Conservation (phyloP, 2,888 invertebrate species). For the Perdita meconis region DNA sequence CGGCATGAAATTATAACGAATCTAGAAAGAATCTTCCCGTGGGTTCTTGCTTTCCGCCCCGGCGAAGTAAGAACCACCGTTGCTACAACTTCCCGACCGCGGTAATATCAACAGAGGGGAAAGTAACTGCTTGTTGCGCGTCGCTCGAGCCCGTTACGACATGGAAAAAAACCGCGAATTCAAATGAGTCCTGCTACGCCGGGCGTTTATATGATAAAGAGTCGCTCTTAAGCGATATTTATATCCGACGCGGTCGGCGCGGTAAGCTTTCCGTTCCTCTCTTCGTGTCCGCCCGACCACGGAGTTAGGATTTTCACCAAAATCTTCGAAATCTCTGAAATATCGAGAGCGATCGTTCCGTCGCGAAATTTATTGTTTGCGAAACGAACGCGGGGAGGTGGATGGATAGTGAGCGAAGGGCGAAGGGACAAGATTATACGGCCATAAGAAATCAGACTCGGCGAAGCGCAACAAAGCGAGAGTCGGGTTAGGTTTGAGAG, state of each 20-base stretch:
- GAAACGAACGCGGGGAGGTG: conserved; percentile 6
- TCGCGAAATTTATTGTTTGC: not conserved
- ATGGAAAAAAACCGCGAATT: conserved; percentile 71
- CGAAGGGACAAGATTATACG: conserved; percentile 12
- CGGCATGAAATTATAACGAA: conserved; percentile 60
- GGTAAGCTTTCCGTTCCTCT: conserved; percentile 57
- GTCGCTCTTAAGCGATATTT: conserved; percentile 79
- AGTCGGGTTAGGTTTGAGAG: conserved; percentile 28
- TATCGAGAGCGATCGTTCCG: not conserved
- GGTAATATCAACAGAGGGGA: conserved; percentile 15
- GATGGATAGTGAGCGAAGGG: conserved; percentile 36
- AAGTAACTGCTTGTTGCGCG: conserved; percentile 72
- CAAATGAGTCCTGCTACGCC: conserved; percentile 74
- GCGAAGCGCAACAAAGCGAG: conserved; percentile 36
- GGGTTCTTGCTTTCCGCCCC: conserved; percentile 25
- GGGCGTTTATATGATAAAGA: conserved; percentile 80
- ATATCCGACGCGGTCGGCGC: conserved; percentile 72
- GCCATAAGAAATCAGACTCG: conserved; percentile 60
- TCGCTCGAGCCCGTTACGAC: conserved; percentile 60
- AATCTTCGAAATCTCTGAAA: not conserved
- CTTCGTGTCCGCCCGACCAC: conserved; percentile 12
- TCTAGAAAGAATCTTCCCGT: conserved; percentile 27
- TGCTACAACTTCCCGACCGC: conserved; percentile 13
- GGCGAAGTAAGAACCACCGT: conserved; percentile 15
- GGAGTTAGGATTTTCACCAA: conserved; percentile 12